Conservation (phyloP, 1,140 invertebrate species). For the Drosophila orosa region DNA sequence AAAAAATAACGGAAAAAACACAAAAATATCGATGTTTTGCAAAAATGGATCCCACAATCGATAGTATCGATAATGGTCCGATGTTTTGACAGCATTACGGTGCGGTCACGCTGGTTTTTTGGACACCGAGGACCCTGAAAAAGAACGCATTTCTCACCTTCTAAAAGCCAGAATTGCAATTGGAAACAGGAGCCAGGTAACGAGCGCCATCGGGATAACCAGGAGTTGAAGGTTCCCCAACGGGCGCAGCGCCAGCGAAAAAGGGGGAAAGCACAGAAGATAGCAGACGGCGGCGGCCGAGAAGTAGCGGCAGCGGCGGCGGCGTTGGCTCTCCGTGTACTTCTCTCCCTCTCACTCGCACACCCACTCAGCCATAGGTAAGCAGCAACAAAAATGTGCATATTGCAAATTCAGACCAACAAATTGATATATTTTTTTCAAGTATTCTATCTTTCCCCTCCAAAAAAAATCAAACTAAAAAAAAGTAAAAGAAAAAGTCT, state of each 20-base stretch:
- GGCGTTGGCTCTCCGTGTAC: slow-evolving; percentile 7
- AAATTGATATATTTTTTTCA: slow-evolving; percentile 81
- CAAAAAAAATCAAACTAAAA: slow-evolving; percentile 69
- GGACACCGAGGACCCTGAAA: slow-evolving; percentile 1
- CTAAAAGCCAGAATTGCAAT: not conserved
- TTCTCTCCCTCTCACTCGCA: slow-evolving; percentile 12
- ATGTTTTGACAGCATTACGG: no score
- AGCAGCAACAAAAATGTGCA: slow-evolving; percentile 66
- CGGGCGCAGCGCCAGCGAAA: slow-evolving; percentile 1
- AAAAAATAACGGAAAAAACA: no score
- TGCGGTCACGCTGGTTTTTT: slow-evolving; percentile 1
- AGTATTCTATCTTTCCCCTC: slow-evolving; percentile 82
- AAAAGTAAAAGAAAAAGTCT: slow-evolving; percentile 21
- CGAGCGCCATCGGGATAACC: slow-evolving; percentile 8
- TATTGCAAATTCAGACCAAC: slow-evolving; percentile 61
- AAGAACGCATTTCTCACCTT: slow-evolving; percentile 5
- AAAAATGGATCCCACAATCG: no score
- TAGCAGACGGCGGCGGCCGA: slow-evolving; percentile 9
- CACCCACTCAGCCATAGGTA: slow-evolving; percentile 55
- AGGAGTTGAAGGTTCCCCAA: not conserved
- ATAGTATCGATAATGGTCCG: no score
- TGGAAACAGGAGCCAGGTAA: slow-evolving; percentile 19
- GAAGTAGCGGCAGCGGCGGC: slow-evolving; percentile 26
- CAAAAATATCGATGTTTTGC: no score
- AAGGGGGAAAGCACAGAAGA: slow-evolving; percentile 21